phyloP scores from a whole-genome alignment of 2,113 vertebrate genomes.

The Alligator sinensis region DNA sequence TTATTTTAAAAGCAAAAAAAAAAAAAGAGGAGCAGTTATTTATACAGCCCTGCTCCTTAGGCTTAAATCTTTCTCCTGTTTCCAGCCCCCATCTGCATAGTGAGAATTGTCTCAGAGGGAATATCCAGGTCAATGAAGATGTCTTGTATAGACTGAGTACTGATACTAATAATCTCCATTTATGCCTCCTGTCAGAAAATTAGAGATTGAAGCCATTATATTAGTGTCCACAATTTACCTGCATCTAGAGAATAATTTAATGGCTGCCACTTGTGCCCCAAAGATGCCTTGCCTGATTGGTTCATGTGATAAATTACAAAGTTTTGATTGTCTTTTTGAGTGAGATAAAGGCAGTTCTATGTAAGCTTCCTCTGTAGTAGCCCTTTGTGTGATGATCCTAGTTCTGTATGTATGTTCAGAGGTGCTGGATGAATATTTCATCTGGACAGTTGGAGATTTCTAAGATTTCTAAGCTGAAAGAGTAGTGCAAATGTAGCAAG shows the following conservation, averaged over 20 bases:
- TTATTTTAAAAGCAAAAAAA: too few species aligned
- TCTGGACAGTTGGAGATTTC: not conserved
- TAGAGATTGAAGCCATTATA: not conserved
- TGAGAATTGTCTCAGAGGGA: not conserved
- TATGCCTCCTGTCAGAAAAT: not conserved
- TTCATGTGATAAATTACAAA: not conserved
- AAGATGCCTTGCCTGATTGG: too few species aligned
- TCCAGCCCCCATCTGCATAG: not conserved
- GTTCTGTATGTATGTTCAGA: not conserved
- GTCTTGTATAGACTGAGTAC: not conserved
- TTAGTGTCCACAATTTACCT: not conserved
- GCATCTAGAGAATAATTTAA: not conserved
- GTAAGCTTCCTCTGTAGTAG: not conserved
- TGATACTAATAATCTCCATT: not conserved
- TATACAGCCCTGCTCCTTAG: too few species aligned
- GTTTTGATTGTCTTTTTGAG: not conserved
- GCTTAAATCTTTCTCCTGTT: not conserved
- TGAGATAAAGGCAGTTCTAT: not conserved
- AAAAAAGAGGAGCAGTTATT: too few species aligned
- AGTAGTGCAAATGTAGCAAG: not conserved
- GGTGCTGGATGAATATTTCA: not conserved
- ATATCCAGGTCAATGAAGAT: not conserved
- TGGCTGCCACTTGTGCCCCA: not conserved
- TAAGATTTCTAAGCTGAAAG: not conserved
- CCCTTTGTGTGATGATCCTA: not conserved